phyloP scores from a whole-genome alignment of 2,113 vertebrate genomes.

The Otus sunia region DNA sequence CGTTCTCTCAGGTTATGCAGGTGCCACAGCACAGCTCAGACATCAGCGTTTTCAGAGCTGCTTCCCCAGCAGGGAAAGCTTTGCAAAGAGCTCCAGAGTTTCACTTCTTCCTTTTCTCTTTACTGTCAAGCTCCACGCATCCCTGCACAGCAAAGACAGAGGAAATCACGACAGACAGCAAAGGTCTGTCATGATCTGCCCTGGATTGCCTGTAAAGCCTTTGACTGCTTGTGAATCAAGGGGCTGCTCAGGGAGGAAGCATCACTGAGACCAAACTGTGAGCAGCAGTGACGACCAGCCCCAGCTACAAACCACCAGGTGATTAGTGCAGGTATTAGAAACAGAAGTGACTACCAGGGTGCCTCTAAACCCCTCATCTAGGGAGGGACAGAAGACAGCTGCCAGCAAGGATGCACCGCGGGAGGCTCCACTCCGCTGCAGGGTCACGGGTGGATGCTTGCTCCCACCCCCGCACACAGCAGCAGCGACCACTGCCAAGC shows the following conservation, averaged over 20 bases:
- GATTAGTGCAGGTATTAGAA: fast-evolving
- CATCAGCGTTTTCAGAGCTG: not conserved
- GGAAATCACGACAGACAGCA: not conserved
- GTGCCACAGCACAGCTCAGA: not conserved
- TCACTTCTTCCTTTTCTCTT: not conserved
- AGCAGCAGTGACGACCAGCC: not conserved
- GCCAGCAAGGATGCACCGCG: not conserved
- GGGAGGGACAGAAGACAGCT: too few species aligned
- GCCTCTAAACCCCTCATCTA: not conserved
- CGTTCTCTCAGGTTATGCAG: not conserved
- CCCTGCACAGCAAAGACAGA: not conserved
- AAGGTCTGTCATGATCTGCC: not conserved
- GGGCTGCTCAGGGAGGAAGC: not conserved
- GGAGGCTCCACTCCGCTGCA: not conserved
- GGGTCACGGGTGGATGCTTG: not conserved
- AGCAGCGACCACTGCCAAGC: not conserved
- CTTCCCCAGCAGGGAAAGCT: not conserved
- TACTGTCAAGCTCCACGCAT: not conserved
- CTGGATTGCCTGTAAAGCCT: not conserved
- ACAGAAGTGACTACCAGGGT: not conserved
- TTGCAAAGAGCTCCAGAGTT: not conserved
- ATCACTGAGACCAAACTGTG: fast-evolving
- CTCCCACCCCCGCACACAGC: not conserved
- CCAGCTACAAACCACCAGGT: not conserved
- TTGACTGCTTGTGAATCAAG: not conserved